Evolutionary conservation across 2,888 invertebrate genomes (phyloP), one percentile per base, ranked within the genome.

Genomic region (Harpalus rufipes): DNA sequence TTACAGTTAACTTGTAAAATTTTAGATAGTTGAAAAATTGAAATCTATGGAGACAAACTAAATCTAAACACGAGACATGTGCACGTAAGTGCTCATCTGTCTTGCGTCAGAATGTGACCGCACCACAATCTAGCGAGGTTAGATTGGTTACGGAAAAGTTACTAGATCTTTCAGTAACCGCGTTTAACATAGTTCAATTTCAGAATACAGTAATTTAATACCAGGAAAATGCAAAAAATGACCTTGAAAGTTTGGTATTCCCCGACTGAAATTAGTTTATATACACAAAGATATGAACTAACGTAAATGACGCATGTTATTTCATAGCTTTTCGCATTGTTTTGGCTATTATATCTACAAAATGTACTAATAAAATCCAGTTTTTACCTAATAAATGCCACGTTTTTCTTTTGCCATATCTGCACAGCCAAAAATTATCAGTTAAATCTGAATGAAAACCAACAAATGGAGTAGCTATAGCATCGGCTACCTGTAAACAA

Each of bases 311-410:
- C 32, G 5, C 32, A 6, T 32, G 32, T 59, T 59, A n/a, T 16
- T 16, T 59, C 10, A 59, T 59, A 59, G 14, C 7, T 58, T n/a
- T 63, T 8, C 14, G 72, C 16, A 44, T 44, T 74, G 16, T 68
- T 39, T n/a, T 39, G 39, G 41, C 1, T 68, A 32, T 44, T 25
- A 72, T 85, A 85, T 56, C 85, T 7, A 16, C 44, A 81, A 85
- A 39, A n/a, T 59, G 81, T 61, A 74, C 14, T 32, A 21, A 21
- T 21, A 21, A 21, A 21, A 81, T 58, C 7, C 10, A 74, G 59
- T 32, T 32, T 85, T 92, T 91, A 96, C 97, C 97, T 88, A 96
- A 91, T 80, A 97, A 92, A 93, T 98, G 97, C 97, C 97, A 98
- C 1, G 95, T 93, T 92, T 98, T 97, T 89, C 97, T 92, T 89